Evolutionary conservation across 2,888 invertebrate species (phyloP), one percentile per base, ranked within the genome.

Genomic region (Drosophila bunnanda): DNA sequence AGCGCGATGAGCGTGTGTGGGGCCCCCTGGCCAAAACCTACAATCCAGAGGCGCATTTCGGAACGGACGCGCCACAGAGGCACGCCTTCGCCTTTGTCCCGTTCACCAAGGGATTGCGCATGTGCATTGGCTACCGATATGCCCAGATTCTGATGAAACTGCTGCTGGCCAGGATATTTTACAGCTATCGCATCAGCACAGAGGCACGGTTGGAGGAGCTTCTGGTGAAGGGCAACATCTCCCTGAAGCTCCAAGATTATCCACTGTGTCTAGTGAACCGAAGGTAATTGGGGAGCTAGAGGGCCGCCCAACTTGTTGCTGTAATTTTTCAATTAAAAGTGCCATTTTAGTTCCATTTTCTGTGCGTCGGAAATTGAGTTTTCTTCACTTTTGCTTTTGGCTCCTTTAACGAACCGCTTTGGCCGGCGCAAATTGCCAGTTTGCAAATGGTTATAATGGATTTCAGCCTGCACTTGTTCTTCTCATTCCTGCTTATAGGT

Each of bases 81-180:
- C 90, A 90, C 71, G 77, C 91, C 1, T 92, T 91, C 41, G 90
- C 91, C 17, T 92, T 87, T 73, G 76, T 91, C 50, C 92, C 92
- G 0, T 92, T 92, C 66, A 91, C 91, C 0, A 91, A 91, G 54
- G 92, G 92, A 15, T 68, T 91, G 43, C 84, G 92, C 28, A 92
- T 91, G 91, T 92, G 92, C 66, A 91, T 92, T 57, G 91, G 91
- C 30, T 91, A 91, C 61, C 90, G 91, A 3, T 91, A 91, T 75
- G 92, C 91, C 0, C 69, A 88, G 62, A 77, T 91, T 70, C 72
- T 92, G 17, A 89, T 91, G 90, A 91, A 91, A 57, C 66, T 90
- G 61, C 68, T 91, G 52, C 48, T 92, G 57, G 91, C 89, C 20
- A 90, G 90, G 69, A 86, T 92, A 73, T 92, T 92, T 72, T 89